phyloP scores from a whole-genome alignment of 2,113 vertebrate genomes.

The Campylomormyrus numenius region DNA sequence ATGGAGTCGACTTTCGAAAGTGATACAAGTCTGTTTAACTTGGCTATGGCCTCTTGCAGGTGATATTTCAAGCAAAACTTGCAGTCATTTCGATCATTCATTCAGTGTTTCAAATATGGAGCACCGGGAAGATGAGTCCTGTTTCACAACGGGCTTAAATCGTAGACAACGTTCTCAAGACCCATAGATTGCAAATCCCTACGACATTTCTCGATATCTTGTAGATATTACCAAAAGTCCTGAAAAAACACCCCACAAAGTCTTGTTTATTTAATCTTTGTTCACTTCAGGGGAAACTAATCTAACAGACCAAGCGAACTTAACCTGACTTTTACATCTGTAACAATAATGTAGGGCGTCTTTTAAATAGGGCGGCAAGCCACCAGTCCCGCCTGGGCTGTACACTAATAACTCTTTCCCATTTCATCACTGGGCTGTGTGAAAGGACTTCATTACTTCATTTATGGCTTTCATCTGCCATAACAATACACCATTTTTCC shows the following conservation, averaged over 20 bases:
- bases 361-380: neutral
- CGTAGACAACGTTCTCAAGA: neutral
- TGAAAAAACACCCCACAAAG: neutral
- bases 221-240: neutral
- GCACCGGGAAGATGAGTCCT: neutral
- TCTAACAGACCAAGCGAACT: slow-evolving; percentile 6
- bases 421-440: slow-evolving; percentile 17
- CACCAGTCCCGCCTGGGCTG: neutral
- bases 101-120: neutral
- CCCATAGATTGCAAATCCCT: neutral
- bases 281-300: neutral
- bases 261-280: slow-evolving; percentile 3
- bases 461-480: slow-evolving; percentile 21
- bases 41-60: slow-evolving; percentile 18
- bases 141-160: neutral
- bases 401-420: slow-evolving; percentile 6
- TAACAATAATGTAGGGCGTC: slow-evolving; percentile 18
- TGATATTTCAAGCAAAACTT: slow-evolving; percentile 11
- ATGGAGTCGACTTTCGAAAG: slow-evolving; percentile 23
- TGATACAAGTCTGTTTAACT: slow-evolving; percentile 15
- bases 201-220: neutral
- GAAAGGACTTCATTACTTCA: slow-evolving; percentile 17
- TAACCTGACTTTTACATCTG: slow-evolving; percentile 13
- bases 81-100: neutral
- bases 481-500: slow-evolving; percentile 4